These are phyloP conservation scores for Himalopsyche phryganea DNA, from an alignment of 1,140 invertebrate genomes.

Conservation along the genomic window DNA sequence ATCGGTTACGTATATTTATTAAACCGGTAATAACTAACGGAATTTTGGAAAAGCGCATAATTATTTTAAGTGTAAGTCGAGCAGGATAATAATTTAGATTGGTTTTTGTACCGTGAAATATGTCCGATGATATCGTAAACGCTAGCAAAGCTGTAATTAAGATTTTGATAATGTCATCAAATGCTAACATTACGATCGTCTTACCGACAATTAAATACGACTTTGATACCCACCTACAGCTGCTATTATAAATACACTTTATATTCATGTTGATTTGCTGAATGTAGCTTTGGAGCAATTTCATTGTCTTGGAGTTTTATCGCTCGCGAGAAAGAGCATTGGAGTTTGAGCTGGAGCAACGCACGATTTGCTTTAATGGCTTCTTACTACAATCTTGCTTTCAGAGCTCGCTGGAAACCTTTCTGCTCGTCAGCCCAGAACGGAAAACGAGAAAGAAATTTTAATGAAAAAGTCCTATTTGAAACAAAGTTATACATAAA, in stretches of 20 bases:
- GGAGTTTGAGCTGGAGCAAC: conserved; percentile 22
- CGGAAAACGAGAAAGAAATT: conserved; percentile 2
- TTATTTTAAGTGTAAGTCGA: too few relatives aligned
- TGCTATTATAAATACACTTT: not conserved
- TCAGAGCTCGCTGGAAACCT: too few relatives aligned
- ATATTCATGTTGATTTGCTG: not conserved
- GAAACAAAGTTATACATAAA: not conserved
- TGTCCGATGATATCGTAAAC: too few relatives aligned
- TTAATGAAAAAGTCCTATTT: conserved; percentile 4
- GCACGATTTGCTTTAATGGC: conserved; percentile 29
- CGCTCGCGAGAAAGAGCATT: not conserved
- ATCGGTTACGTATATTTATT: too few relatives aligned
- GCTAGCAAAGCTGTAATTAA: not conserved
- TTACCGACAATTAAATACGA: not conserved
- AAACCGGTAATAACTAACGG: too few relatives aligned
- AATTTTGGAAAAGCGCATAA: too few relatives aligned
- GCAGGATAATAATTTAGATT: too few relatives aligned
- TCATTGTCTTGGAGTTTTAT: conserved; percentile 5
- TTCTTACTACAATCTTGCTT: conserved; percentile 18
- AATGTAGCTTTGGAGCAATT: not conserved
- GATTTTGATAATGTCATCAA: conserved; percentile 2
- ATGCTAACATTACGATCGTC: not conserved
- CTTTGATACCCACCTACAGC: not conserved
- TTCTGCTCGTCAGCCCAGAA: conserved; percentile 6
- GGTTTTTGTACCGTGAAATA: too few relatives aligned